These are phyloP conservation scores for Hemithea aestivaria DNA, from an alignment of 2,888 invertebrate genomes.

Conservation along the genomic window DNA sequence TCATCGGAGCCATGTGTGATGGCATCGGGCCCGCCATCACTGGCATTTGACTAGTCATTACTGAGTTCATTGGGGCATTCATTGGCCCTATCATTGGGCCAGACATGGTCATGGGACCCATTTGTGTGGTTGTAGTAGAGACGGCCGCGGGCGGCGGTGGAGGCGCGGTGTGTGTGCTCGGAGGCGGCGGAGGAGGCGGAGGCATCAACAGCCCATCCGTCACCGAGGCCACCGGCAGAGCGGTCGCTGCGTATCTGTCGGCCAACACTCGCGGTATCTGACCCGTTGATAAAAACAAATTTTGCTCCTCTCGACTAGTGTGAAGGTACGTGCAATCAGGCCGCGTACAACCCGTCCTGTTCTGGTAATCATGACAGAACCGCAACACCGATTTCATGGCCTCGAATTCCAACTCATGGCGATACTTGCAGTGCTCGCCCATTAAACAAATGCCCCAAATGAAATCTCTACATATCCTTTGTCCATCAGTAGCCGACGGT, in stretches of 20 bases:
- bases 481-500: slow-evolving; percentile 17
- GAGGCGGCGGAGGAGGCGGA: slow-evolving; percentile 39
- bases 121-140: slow-evolving; percentile 26
- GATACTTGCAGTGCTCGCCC: slow-evolving; percentile 49
- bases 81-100: background rate
- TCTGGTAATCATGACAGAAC: slow-evolving; percentile 67
- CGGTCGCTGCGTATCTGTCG: slow-evolving; percentile 50
- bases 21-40: background rate
- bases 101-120: slow-evolving; percentile 7
- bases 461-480: slow-evolving; percentile 51
- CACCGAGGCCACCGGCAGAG: slow-evolving; percentile 1
- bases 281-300: slow-evolving; percentile 45
- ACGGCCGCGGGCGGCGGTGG: slow-evolving; percentile 24
- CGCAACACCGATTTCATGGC: slow-evolving; percentile 55
- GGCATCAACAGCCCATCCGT: slow-evolving; percentile 16
- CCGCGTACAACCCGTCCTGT: slow-evolving; percentile 51
- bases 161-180: slow-evolving; percentile 8
- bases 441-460: slow-evolving; percentile 63
- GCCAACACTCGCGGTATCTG: slow-evolving; percentile 51
- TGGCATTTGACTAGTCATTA: background rate
- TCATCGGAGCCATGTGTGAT: background rate
- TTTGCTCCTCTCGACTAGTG: slow-evolving; percentile 54
- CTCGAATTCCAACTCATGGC: slow-evolving; percentile 53
- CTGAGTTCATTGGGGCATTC: background rate
- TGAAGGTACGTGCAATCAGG: slow-evolving; percentile 59